Conservation (phyloP, 23 tunicate species). For the Pegea sp. region DNA sequence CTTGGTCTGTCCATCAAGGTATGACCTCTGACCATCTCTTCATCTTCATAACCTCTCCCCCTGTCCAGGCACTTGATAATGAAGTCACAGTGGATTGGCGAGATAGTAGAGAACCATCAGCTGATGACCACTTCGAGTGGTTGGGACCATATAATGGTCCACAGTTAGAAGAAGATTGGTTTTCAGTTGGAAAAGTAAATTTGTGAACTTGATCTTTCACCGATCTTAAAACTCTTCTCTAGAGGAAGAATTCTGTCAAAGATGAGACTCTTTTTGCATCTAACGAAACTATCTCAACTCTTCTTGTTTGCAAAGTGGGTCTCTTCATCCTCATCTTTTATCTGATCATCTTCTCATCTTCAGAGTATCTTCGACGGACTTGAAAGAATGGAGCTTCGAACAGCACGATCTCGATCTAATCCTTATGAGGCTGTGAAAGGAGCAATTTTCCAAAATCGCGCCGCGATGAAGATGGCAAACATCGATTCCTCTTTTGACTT, state of each 20-base stretch:
- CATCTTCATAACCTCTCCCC: too few species aligned
- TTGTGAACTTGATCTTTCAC: too few species aligned
- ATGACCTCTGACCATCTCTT: too few species aligned
- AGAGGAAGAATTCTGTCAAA: too few species aligned
- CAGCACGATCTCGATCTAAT: conserved; percentile 55
- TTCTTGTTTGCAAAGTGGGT: conserved; percentile 74
- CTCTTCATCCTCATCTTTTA: too few species aligned
- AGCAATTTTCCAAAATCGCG: conserved; percentile 60
- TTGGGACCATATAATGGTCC: conserved; percentile 35
- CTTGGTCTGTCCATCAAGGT: conserved; percentile 62
- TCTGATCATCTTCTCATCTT: too few species aligned
- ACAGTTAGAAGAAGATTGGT: conserved; percentile 36
- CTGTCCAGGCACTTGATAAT: conserved; percentile 17
- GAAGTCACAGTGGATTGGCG: conserved; percentile 69
- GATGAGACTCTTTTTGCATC: conserved; percentile 67
- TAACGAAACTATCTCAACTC: conserved; percentile 14
- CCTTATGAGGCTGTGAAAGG: conserved; percentile 71
- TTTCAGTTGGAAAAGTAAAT: conserved; percentile 38
- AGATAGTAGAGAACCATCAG: conserved; percentile 24
- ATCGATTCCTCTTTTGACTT: conserved; percentile 55
- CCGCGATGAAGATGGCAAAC: conserved; percentile 98
- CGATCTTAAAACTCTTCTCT: too few species aligned
- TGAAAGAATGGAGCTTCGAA: conserved; percentile 67
- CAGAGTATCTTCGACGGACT: conserved; percentile 77
- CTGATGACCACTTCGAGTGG: conserved; percentile 48